Conservation (phyloP, 2,888 invertebrate genomes). For the Stegana nigrithorax region DNA sequence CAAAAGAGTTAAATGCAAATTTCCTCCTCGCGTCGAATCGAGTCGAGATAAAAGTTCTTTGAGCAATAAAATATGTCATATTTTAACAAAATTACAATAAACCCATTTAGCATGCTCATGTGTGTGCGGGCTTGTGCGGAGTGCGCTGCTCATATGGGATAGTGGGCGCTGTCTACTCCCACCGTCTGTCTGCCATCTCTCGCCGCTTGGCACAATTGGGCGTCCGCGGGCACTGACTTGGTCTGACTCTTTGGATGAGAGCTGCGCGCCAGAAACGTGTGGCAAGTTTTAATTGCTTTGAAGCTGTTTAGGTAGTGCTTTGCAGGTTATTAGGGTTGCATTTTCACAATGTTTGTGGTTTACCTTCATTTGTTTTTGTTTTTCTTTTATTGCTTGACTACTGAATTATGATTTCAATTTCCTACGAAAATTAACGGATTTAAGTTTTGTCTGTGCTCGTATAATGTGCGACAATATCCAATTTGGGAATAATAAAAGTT, state of each 20-base stretch:
- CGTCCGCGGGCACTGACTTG: background rate
- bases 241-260: background rate
- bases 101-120: conserved; percentile 47
- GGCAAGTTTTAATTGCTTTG: conserved; percentile 15
- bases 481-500: background rate
- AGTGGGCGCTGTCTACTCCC: background rate
- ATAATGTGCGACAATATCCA: background rate
- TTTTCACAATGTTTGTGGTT: background rate
- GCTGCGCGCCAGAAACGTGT: background rate
- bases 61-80: conserved; percentile 64
- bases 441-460: conserved; percentile 2
- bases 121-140: background rate
- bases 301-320: background rate
- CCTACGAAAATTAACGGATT: background rate
- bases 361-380: too few species aligned
- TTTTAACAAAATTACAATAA: conserved; percentile 58
- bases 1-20: conserved; percentile 23
- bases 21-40: conserved; percentile 13
- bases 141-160: conserved; percentile 17
- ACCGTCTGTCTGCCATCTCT: too few species aligned
- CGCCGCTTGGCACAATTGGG: too few species aligned
- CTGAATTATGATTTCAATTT: conserved; percentile 12
- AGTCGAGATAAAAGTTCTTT: conserved; percentile 44
- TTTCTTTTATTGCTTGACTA: background rate
- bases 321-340: background rate